phyloP scores from a whole-genome alignment of 53 echinoderm and acorn worm genomes.

The Holothuria leucospilota region DNA sequence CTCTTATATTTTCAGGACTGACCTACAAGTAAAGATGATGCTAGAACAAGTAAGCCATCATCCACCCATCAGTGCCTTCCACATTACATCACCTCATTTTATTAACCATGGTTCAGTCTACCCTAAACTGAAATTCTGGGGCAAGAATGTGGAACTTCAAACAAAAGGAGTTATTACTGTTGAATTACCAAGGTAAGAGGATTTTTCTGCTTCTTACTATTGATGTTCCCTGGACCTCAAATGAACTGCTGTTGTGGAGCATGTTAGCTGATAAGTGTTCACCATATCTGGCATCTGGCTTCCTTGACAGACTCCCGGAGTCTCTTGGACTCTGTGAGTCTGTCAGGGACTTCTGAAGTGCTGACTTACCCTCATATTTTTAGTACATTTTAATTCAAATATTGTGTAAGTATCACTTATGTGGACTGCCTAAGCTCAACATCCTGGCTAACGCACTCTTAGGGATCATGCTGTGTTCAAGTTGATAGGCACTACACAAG shows the following conservation, averaged over 20 bases:
- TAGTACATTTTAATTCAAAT: no score
- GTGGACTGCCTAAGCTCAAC: no score
- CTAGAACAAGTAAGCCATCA: slow-evolving; percentile 98
- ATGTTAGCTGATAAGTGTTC: neutral
- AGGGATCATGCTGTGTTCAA: no score
- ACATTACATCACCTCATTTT: slow-evolving; percentile 84
- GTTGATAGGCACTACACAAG: no score
- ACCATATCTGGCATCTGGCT: no score
- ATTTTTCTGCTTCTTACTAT: neutral
- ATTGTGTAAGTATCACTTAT: no score
- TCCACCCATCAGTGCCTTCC: slow-evolving; percentile 99
- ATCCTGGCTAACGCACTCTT: no score
- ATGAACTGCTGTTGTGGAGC: neutral
- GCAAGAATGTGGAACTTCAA: slow-evolving; percentile 92
- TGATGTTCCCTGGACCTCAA: neutral
- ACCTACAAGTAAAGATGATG: slow-evolving; percentile 85
- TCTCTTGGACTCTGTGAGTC: no score
- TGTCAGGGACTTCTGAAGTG: no score
- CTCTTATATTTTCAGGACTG: slow-evolving; percentile 67
- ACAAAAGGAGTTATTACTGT: slow-evolving; percentile 95
- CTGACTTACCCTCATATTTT: no score
- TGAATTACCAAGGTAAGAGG: slow-evolving; percentile 88
- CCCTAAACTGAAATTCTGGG: slow-evolving; percentile 99
- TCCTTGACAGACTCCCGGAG: no score
- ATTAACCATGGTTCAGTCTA: slow-evolving; percentile 94